Percentiles rank a stretch among this genome's conserved stretches.
phyloP scores from a whole-genome alignment of 2,888 invertebrate genomes.

The Hydriomena furcata region DNA sequence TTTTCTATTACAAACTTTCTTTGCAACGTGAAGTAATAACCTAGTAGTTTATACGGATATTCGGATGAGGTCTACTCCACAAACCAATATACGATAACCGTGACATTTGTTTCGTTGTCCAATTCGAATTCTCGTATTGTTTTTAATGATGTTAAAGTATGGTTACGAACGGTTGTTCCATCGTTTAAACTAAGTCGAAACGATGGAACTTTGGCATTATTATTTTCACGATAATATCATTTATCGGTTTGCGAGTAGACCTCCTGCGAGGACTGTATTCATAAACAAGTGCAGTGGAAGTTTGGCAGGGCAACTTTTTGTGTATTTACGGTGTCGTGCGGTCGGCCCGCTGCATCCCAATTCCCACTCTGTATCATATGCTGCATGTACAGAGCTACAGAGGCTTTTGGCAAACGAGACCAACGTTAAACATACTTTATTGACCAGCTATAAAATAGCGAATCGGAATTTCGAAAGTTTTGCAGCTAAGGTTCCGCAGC shows the following conservation, averaged over 20 bases:
- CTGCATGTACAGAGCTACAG: slow-evolving; percentile 31
- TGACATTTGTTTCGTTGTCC: too few species aligned
- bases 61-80: too few species aligned
- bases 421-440: slow-evolving; percentile 48
- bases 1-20: too few species aligned
- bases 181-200: too few species aligned
- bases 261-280: slow-evolving; percentile 60
- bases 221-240: too few species aligned
- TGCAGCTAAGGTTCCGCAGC: not conserved
- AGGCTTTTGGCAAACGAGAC: slow-evolving; percentile 57
- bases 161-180: too few species aligned
- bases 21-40: too few species aligned
- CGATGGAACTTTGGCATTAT: too few species aligned
- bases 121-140: too few species aligned
- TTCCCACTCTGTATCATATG: slow-evolving; percentile 51
- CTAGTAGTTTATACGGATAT: too few species aligned
- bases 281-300: slow-evolving; percentile 74
- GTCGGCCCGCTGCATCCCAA: slow-evolving; percentile 51
- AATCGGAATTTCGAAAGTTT: slow-evolving; percentile 17
- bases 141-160: too few species aligned
- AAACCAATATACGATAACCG: too few species aligned
- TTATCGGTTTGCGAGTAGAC: slow-evolving; percentile 53
- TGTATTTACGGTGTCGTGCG: slow-evolving; percentile 65
- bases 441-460: slow-evolving; percentile 25
- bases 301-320: slow-evolving; percentile 74